Evolutionary conservation across 2,113 vertebrate genomes (phyloP), one percentile per base, ranked within the genome.

Genomic region (Chauna torquata): DNA sequence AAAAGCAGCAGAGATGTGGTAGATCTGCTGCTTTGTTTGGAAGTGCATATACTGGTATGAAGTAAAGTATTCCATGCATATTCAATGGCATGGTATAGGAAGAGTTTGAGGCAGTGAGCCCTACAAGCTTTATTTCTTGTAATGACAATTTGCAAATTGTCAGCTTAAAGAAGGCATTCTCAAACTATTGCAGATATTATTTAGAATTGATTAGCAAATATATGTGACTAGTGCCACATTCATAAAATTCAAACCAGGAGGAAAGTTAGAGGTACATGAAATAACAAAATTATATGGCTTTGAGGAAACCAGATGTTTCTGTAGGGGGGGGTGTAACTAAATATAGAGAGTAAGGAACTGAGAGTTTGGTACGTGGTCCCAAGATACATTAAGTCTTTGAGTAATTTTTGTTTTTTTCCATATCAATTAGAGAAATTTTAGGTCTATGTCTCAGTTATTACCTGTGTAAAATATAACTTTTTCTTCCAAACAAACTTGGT

Each of bases 291-390:
- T 4, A 36, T 68, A 28, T 3, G 4, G 3, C 18, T 89, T 57
- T 61, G 58, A 45, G 69, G 64, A 61, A 70, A 70, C 13, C 3
- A 27, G 8, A 16, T 69, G 6, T 74, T 78, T 71, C n/a, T 30
- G 8, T 65, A 5, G 0, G 0, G 2, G 6, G 19, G 12, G 17
- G 12, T 0, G 0, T 17, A 70, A 17, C 24, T 58, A 61, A 84
- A 22, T 6, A 32, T 14, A 17, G 18, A 12, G 8, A 42, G 3
- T 59, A n/a, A 32, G 11, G 5, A 79, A 12, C 38, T 44, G 30
- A 19, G 45, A 28, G 7, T 38, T n/a, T 65, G 11, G 8, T 52
- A 57, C 9, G 4, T 78, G 10, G 7, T 75, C 30, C 8, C 10
- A 49, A 71, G 74, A 50, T 24, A 40, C n/a, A 66, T 20, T 66